These are phyloP conservation scores for Pangasianodon gigas DNA, from an alignment of 2,113 vertebrate genomes.

Conservation along the genomic window DNA sequence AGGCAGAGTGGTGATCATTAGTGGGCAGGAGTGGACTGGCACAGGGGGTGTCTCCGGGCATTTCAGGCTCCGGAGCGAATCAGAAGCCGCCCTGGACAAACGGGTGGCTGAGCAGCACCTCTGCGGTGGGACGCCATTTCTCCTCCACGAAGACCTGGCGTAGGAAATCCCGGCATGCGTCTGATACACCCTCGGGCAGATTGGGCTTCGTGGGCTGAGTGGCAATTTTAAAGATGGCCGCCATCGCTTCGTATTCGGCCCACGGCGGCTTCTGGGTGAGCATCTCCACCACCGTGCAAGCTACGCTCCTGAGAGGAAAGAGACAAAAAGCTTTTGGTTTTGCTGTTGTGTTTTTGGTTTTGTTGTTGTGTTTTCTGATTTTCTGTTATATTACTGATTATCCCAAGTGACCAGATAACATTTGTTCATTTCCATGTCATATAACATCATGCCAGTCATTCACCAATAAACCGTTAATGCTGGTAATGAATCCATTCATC, in stretches of 20 bases:
- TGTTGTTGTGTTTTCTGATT: neutral
- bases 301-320: conserved; percentile 79
- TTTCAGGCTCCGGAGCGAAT: conserved; percentile 48
- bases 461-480: neutral
- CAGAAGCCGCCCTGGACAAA: conserved; percentile 84
- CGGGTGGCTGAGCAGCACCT: conserved; percentile 81
- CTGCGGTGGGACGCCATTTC: conserved; percentile 85
- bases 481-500: neutral
- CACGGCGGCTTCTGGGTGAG: conserved; percentile 89
- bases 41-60: conserved; percentile 51
- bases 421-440: neutral
- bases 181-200: conserved; percentile 82
- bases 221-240: conserved; percentile 90
- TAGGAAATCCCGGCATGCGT: conserved; percentile 82
- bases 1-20: conserved; percentile 66
- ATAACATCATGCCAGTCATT: neutral
- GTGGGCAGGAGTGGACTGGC: conserved; percentile 31
- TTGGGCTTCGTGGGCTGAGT: conserved; percentile 88
- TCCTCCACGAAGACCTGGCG: conserved; percentile 88
- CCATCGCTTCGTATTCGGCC: conserved; percentile 92
- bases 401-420: neutral
- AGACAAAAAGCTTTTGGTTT: neutral
- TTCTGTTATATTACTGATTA: neutral
- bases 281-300: conserved; percentile 92
- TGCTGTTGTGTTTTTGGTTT: neutral